Conservation (phyloP, 2,113 vertebrate genomes). For the Lophura nycthemera region DNA sequence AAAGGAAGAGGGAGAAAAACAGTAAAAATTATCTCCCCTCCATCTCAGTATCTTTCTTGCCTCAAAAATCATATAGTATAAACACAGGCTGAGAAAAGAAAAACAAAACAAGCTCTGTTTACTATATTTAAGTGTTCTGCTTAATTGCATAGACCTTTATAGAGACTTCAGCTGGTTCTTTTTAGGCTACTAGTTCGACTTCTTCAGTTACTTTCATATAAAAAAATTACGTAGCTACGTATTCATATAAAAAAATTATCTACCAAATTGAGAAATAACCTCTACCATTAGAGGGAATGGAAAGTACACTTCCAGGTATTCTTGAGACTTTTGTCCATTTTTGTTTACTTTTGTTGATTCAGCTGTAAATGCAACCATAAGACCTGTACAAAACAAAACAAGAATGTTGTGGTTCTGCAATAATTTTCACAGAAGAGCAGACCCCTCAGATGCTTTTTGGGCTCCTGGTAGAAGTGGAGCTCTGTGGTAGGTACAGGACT, state of each 20-base stretch:
- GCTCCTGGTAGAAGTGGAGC: neutral
- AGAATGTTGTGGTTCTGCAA: neutral
- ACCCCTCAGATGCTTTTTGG: neutral
- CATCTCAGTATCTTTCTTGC: neutral
- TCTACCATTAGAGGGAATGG: neutral
- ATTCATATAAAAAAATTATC: neutral
- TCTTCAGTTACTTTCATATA: neutral
- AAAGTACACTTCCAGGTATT: neutral
- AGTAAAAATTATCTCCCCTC: neutral
- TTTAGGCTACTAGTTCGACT: neutral
- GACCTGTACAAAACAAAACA: neutral
- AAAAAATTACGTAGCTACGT: accelerated
- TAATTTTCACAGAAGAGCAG: neutral
- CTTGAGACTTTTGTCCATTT: neutral
- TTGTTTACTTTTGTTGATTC: neutral
- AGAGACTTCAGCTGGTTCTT: neutral
- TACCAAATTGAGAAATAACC: neutral
- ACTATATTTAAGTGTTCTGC: neutral
- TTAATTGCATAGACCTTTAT: neutral
- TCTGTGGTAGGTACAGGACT: accelerated
- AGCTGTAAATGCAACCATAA: neutral
- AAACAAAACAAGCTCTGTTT: neutral
- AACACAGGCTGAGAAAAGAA: neutral
- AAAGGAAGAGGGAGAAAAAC: neutral
- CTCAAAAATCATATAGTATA: neutral